Conservation (phyloP, 2,888 invertebrate species). For the Endomychus coccineus region DNA sequence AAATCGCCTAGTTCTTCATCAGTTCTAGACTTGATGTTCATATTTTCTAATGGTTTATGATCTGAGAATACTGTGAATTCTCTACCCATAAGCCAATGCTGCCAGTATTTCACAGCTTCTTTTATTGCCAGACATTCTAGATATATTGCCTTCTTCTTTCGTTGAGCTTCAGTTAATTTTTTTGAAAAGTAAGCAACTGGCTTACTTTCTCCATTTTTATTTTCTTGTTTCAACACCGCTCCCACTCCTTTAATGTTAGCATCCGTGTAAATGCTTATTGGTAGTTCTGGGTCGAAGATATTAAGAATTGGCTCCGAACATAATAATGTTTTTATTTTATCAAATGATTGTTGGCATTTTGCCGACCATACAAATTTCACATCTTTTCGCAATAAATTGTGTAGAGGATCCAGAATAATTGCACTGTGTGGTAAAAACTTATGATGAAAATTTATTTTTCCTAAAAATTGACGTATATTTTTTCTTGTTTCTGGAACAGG, state of each 20-base stretch:
- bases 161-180: constrained; percentile 17
- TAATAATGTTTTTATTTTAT: constrained; percentile 9
- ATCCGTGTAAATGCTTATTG: constrained; percentile 23
- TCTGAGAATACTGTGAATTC: constrained; percentile 23
- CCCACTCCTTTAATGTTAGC: constrained; percentile 24
- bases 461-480: constrained; percentile 18
- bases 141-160: constrained; percentile 25
- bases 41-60: constrained; percentile 21
- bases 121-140: constrained; percentile 25
- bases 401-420: constrained; percentile 18
- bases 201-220: constrained; percentile 11
- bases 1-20: constrained; percentile 12
- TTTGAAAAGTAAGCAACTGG: constrained; percentile 17
- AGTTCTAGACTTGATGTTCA: constrained; percentile 11
- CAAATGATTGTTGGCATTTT: constrained; percentile 17
- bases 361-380: constrained; percentile 19
- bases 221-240: constrained; percentile 22
- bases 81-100: constrained; percentile 24
- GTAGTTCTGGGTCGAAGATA: constrained; percentile 21
- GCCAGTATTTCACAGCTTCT: constrained; percentile 25
- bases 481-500: constrained; percentile 16
- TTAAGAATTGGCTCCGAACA: constrained; percentile 22
- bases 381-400: constrained; percentile 19
- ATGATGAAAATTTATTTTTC: constrained; percentile 19
- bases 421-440: constrained; percentile 16